Evolutionary conservation across 35 echinoderm and acorn worm genomes (phyloP), one percentile per base, ranked within the genome.

Genomic region (Lytechinus variegatus): DNA sequence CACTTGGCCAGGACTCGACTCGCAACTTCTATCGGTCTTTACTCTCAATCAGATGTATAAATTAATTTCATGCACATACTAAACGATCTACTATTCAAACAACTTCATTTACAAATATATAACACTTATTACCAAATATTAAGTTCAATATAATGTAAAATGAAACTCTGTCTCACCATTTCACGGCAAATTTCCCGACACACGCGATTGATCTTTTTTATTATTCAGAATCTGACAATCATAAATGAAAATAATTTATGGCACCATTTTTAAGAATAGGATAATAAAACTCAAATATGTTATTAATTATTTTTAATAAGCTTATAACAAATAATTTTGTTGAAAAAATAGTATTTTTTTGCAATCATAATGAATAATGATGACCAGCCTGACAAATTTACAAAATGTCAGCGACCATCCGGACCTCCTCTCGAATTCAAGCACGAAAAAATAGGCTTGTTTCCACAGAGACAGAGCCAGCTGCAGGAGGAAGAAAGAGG

Each of bases 321-420:
- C 5, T 19, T n/a, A 24, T n/a, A 24, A 24, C 19, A 21, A 79
- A 79, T 4, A 79, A 13, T 6, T 90, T 9, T 90, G 6, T 90
- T 33, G 8, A n/a, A 90, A 90, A 90, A 33, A 90, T 90, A 90
- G 19, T 13, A 90, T 52, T 52, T 90, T 44, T 24, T 52, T 0
- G 27, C 27, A 52, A 52, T 21, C 21, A 0, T 44, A 52, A 90
- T 54, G 19, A 79, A 79, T 52, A 29, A 52, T 90, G 27, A 14
- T 6, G n/a, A 90, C 10, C 16, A 4, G 88, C 88, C 88, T 54
- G 88, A 52, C 9, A 44, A 90, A 14, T 90, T 90, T 28, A 90
- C 88, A 90, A 90, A 54, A 90, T 90, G 88, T 90, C 88, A 14
- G 88, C 88, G 29, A 44, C 88, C 88, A 28, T 90, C 16, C 28